A percentile compares a stretch with the other conserved stretches of the same genome.
Evolutionary conservation across 2,888 invertebrate genomes (phyloP).

Genomic region (Panopea generosa): DNA sequence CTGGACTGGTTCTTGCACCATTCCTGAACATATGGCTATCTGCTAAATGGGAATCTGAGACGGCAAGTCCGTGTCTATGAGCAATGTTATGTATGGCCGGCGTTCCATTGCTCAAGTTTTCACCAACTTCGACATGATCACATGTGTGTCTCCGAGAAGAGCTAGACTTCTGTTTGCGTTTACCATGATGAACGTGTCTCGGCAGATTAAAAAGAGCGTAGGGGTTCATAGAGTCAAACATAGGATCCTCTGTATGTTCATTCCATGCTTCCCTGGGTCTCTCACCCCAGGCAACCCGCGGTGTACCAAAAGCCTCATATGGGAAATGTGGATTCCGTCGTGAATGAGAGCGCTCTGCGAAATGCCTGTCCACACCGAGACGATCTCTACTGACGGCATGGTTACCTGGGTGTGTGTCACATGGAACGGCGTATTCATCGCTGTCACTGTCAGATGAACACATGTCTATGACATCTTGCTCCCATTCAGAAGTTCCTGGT

Average conservation of each 20-base stretch:
- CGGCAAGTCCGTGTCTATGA: background rate
- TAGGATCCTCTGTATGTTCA: slow-evolving; percentile 43
- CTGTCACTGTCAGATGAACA: slow-evolving; percentile 64
- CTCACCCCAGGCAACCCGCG: slow-evolving; percentile 54
- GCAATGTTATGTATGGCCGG: background rate
- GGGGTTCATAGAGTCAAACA: slow-evolving; percentile 72
- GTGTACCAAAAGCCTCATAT: slow-evolving; percentile 48
- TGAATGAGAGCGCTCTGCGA: background rate
- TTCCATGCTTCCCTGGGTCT: slow-evolving; percentile 55
- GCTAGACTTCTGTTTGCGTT: slow-evolving; percentile 40
- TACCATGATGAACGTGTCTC: slow-evolving; percentile 41
- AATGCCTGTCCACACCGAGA: background rate
- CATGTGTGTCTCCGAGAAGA: background rate
- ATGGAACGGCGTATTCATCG: slow-evolving; percentile 10
- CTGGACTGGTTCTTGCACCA: background rate
- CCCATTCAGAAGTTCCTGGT: slow-evolving; percentile 32
- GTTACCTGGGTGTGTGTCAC: background rate
- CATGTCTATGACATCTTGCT: slow-evolving; percentile 55
- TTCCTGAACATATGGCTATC: background rate
- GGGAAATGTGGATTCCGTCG: slow-evolving; percentile 53
- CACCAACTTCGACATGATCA: background rate
- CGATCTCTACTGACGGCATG: background rate
- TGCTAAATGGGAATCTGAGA: background rate
- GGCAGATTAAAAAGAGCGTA: slow-evolving; percentile 77
- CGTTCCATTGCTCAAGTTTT: background rate